phyloP scores from a whole-genome alignment of 1,140 invertebrate species.

The Melanaphis sacchari region DNA sequence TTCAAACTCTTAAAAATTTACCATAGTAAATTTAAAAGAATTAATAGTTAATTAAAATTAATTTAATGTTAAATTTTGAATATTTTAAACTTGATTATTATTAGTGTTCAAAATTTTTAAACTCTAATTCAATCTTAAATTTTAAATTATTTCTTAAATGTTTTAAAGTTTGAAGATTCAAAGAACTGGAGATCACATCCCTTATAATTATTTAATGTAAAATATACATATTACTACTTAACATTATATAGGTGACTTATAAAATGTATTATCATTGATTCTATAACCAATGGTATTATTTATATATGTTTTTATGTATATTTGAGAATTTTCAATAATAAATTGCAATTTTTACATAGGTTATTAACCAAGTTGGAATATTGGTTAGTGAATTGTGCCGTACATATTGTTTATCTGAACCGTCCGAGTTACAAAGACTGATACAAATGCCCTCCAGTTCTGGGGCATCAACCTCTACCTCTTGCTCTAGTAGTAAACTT shows the following conservation, averaged over 20 bases:
- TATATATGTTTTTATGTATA: background rate
- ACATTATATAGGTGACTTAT: background rate
- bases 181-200: background rate
- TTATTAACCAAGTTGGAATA: constrained; percentile 79
- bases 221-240: background rate
- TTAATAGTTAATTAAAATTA: background rate
- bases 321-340: background rate
- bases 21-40: background rate
- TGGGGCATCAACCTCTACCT: constrained; percentile 54
- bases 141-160: too few relatives aligned
- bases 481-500: constrained; percentile 47
- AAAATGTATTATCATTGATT: too few relatives aligned
- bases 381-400: constrained; percentile 88
- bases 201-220: background rate
- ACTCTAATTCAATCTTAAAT: too few relatives aligned
- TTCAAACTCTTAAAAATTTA: background rate
- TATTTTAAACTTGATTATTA: too few relatives aligned
- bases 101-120: too few relatives aligned
- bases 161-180: background rate
- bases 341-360: constrained; percentile 65
- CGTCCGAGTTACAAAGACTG: constrained; percentile 82
- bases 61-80: too few relatives aligned
- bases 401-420: constrained; percentile 82
- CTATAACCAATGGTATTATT: too few relatives aligned
- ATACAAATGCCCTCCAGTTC: constrained; percentile 62